Evolutionary conservation across 1,140 invertebrate species (phyloP).

Genomic region (Cherax quadricarinatus): DNA sequence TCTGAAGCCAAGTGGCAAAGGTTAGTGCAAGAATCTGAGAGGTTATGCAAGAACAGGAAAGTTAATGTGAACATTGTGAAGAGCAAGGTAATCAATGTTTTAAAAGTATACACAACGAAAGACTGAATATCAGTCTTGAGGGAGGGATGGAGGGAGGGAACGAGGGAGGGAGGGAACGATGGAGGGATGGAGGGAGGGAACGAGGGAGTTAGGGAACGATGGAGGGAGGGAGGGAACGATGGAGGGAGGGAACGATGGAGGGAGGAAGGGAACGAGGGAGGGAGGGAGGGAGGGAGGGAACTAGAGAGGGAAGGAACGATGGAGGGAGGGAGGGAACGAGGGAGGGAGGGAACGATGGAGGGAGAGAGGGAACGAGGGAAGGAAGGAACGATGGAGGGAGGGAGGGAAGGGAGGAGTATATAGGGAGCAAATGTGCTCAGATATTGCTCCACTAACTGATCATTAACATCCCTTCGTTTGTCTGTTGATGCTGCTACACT

Average conservation of each 20-base stretch:
- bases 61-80: no score
- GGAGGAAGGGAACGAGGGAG: neutral
- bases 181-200: neutral
- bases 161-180: neutral
- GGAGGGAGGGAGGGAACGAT: neutral
- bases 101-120: no score
- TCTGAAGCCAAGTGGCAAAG: no score
- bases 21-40: no score
- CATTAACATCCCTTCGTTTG: no score
- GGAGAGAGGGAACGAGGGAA: neutral
- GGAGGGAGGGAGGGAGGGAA: neutral
- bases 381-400: neutral
- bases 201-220: no score
- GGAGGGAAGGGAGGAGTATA: neutral
- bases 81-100: no score
- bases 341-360: neutral
- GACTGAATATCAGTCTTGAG: no score
- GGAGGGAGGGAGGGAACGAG: neutral
- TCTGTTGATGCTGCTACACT: no score
- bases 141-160: neutral
- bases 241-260: neutral
- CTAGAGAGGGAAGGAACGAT: neutral
- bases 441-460: no score
- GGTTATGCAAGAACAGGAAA: no score
- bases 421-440: no score